These are phyloP conservation scores for Geophilus truncorum DNA, from an alignment of 2,888 invertebrate species.

Conservation along the genomic window DNA sequence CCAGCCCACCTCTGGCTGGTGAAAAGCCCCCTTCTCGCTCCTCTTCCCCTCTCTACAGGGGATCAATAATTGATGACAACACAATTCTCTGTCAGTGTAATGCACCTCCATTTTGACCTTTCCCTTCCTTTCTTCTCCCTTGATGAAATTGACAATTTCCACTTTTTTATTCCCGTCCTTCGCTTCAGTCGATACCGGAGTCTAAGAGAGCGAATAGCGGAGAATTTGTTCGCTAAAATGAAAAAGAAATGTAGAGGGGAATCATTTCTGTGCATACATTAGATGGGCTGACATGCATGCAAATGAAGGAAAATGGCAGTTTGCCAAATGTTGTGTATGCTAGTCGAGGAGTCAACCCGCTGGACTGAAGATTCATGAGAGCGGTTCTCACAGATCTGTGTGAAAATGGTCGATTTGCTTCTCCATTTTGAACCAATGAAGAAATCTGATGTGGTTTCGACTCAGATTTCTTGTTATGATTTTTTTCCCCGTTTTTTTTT, in stretches of 20 bases:
- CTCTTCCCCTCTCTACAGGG: background rate
- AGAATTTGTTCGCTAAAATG: background rate
- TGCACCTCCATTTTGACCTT: background rate
- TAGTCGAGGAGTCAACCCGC: background rate
- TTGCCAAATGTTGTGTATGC: background rate
- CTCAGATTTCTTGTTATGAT: too few species aligned
- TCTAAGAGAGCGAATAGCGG: background rate
- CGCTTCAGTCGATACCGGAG: background rate
- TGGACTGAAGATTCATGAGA: background rate
- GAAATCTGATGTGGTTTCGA: too few species aligned
- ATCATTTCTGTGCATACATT: constrained; percentile 4
- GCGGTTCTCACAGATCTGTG: too few species aligned
- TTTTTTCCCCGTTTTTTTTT: too few species aligned
- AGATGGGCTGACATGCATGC: background rate
- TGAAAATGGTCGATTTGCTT: too few species aligned
- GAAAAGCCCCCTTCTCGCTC: background rate
- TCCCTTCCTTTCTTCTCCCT: background rate
- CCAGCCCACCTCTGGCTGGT: background rate
- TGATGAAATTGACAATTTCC: background rate
- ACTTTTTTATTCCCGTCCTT: background rate
- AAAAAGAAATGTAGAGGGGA: background rate
- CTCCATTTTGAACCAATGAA: too few species aligned
- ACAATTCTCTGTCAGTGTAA: background rate
- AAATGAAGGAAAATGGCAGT: constrained; percentile 22
- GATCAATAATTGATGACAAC: constrained; percentile 27